Evolutionary conservation across 2,888 invertebrate genomes (phyloP), one percentile per base, ranked within the genome.

Genomic region (Podotricha telesiphe): DNA sequence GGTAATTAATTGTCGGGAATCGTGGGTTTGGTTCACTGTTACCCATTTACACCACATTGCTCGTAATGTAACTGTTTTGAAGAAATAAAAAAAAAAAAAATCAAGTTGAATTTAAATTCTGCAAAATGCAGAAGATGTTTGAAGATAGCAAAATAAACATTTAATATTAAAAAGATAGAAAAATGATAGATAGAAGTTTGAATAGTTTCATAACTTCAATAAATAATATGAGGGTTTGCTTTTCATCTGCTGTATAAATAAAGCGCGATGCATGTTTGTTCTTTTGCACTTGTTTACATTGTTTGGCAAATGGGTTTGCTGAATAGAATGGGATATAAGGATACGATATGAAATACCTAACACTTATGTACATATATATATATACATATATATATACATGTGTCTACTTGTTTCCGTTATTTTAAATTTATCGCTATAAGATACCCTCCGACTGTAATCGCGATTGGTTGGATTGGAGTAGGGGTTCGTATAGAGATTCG

Each of bases 221-320:
- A 34, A 22, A 15, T 40, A 51, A 10, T 37, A 37, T 37, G 15
- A 13, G 55, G 0, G 55, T 65, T 65, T 47, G 55, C n/a, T 55
- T 65, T 65, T 65, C 65, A 65, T 65, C 45, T 55, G 45, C 55
- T 65, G 22, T 55, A 28, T 28, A 65, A 55, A 65, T 65, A 65
- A 47, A 45, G 22, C 28, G 42, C 13, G 37, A n/a, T 45, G 65
- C 45, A 45, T 45, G 45, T 65, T 55, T 65, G 65, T 58, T 56
- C 20, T 56, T 64, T 51, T 55, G 42, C 22, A 48, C 13, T 19
- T 56, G 65, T 65, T 65, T 65, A 65, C 56, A 37, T 65, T 48
- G 50, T 50, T 50, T 45, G 59, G 59, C 19, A 53, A 61, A 45
- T 45, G 34, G 51, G 42, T 61, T 53, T 28, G n/a, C n/a, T n/a